Evolutionary conservation across 2,113 vertebrate genomes (phyloP).

Genomic region (Rafetus swinhoei): DNA sequence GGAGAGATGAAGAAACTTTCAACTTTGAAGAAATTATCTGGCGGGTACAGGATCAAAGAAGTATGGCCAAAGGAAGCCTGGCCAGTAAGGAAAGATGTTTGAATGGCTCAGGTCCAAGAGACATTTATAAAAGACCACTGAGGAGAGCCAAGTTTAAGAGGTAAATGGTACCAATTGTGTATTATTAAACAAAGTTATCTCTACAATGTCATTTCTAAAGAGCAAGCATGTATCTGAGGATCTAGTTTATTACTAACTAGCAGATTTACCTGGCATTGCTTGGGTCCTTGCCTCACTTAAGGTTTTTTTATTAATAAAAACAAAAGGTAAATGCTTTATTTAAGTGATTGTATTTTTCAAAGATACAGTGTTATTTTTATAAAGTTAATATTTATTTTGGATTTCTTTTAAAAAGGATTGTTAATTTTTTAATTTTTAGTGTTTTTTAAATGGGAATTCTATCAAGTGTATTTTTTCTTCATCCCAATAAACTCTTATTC

Average conservation of each 20-base stretch:
- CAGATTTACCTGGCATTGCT: no score
- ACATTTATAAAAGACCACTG: not conserved
- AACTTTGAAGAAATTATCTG: not conserved
- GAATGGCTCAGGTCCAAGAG: not conserved
- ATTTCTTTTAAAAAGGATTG: no score
- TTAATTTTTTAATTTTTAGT: no score
- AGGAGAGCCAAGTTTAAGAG: not conserved
- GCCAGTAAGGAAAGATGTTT: not conserved
- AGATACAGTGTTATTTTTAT: no score
- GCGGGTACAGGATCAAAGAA: not conserved
- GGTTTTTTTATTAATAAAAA: no score
- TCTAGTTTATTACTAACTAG: slow-evolving; percentile 36
- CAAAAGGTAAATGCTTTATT: no score
- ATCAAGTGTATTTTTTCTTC: no score
- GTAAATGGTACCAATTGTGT: not conserved
- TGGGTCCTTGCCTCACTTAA: no score
- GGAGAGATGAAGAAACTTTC: not conserved
- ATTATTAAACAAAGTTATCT: slow-evolving; percentile 30
- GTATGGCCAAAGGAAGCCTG: not conserved
- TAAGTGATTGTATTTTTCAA: no score
- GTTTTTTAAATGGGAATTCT: no score
- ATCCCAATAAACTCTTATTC: no score
- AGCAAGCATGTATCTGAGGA: slow-evolving; percentile 32
- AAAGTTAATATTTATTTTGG: no score
- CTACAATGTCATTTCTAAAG: slow-evolving; percentile 46